Evolutionary conservation across 1,140 invertebrate genomes (phyloP), one percentile per base, ranked within the genome.

Genomic region (Leguminivora glycinivorella): DNA sequence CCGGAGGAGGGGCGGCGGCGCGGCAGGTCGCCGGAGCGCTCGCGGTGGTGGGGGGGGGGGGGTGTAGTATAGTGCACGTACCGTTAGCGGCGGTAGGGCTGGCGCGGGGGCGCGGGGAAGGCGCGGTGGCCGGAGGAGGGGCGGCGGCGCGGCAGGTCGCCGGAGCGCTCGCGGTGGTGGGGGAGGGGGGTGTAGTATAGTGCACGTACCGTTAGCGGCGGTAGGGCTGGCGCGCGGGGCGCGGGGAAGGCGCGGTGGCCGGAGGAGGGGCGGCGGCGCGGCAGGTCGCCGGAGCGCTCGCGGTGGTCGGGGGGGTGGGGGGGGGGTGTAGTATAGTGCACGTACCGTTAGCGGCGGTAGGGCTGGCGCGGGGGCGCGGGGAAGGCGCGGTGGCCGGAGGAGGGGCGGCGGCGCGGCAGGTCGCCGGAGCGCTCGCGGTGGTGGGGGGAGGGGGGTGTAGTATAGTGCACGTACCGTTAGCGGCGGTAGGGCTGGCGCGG

Each of bases 81-180:
- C 29, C 29, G 29, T 31, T 31, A 31, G 29, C 29, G 29, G 29
- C 29, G 29, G 29, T 31, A 31, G 29, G 29, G 29, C 29, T 31
- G 60, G 29, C 29, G 29, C 1, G 29, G 29, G 6, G 29, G 29
- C 4, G 29, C 29, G 29, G 29, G 29, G 29, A 31, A 31, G 29
- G 29, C 29, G 29, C 29, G 29, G 29, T 31, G 29, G 6, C 6
- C 6, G 29, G 22, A 14, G 34, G 29, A 67, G 85, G 92, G 92
- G 68, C 91, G 91, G 71, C 90, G 92, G 69, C 92, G 92, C 47
- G 92, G 93, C 85, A 92, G 92, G 58, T 85, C 83, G 67, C 67
- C 70, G 29, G 6, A 31, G 6, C 29, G 29, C 10, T 31, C 6
- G 29, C 29, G 29, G 29, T 9, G 29, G 29, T 31, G 9, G 29